A percentile compares a stretch with the other conserved stretches of the same genome.
Evolutionary conservation across 2,113 vertebrate genomes (phyloP).

Genomic region (Martes martes): DNA sequence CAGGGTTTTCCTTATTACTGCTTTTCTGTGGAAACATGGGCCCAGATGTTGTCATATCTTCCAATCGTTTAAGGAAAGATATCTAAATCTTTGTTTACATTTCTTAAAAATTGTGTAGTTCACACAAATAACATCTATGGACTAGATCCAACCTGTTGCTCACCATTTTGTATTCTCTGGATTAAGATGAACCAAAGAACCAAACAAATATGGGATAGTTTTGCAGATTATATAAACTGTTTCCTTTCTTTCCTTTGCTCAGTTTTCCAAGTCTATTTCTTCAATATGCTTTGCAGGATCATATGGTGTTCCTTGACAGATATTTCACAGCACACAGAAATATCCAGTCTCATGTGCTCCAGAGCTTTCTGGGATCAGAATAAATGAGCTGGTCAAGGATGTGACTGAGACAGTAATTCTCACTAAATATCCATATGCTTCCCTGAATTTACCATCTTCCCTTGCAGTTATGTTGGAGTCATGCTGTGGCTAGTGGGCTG

Average conservation of each 20-base stretch:
- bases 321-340: background rate
- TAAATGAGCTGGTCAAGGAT: background rate
- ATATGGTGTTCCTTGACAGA: background rate
- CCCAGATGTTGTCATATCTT: background rate
- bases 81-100: background rate
- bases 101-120: background rate
- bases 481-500: background rate
- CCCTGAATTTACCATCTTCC: background rate
- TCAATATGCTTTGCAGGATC: background rate
- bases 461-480: background rate
- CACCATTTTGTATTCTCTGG: background rate
- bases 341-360: background rate
- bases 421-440: background rate
- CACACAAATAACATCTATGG: background rate
- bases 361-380: background rate
- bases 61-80: background rate
- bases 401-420: background rate
- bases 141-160: background rate
- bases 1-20: background rate
- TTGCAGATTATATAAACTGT: background rate
- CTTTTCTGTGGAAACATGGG: background rate
- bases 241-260: background rate
- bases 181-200: slow-evolving; percentile 8
- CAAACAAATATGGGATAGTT: background rate
- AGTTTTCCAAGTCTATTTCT: background rate